phyloP scores from a whole-genome alignment of 2,888 invertebrate genomes.

The Luffia ferchaultella region DNA sequence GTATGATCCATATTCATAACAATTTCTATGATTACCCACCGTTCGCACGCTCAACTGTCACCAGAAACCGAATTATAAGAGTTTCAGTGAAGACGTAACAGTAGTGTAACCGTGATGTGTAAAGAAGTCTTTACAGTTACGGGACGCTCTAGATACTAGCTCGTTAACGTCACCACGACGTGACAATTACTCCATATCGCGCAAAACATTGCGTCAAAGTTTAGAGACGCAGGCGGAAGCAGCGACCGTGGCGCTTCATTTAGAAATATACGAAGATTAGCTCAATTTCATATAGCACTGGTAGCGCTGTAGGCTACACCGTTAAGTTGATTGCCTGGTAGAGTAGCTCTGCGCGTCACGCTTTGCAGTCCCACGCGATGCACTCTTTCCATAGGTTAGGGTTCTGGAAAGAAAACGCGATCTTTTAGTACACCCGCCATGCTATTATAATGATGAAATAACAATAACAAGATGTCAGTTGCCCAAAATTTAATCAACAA shows the following conservation, averaged over 20 bases:
- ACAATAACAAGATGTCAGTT: no score
- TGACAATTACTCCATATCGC: conserved; percentile 2
- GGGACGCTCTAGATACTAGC: conserved; percentile 6
- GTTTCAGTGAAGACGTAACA: background rate
- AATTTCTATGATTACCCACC: no score
- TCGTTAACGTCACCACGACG: background rate
- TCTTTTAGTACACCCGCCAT: no score
- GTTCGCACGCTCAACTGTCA: no score
- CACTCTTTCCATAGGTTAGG: no score
- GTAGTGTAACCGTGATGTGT: background rate
- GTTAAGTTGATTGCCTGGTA: background rate
- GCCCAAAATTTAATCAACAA: no score
- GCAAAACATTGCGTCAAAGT: background rate
- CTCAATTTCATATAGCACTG: background rate
- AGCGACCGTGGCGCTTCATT: background rate
- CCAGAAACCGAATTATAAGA: background rate
- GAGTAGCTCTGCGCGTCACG: no score
- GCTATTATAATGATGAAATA: no score
- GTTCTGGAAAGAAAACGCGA: no score
- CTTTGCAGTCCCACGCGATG: no score
- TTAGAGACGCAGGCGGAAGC: background rate
- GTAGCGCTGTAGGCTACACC: background rate
- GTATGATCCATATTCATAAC: background rate
- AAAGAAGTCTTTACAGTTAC: conserved; percentile 1
- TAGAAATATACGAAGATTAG: background rate